Base-by-base conservation (phyloP, 1,140 invertebrate species). In the Rhopalosiphum maidis region DNA sequence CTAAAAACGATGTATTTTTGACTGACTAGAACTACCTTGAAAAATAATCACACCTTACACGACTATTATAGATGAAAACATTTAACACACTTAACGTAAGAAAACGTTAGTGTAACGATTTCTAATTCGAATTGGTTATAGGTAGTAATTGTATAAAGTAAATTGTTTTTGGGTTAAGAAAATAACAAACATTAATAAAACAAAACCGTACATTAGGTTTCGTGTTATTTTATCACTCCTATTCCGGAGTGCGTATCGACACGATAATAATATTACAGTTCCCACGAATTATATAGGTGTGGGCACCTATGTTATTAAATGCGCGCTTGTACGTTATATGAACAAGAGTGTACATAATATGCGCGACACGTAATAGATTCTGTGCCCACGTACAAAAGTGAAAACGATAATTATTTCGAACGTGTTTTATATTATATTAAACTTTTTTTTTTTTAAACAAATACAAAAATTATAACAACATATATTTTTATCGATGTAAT, bases 261-360 rank as follows among this genome's bases (percentile, higher is more conserved):
- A 60, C 60, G 30, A 23, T 30, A 11, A 43, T 46, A 37, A 23
- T 37, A 37, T 89, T 54, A 89, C 11, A 37, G 37, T 89, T 89
- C n/a, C 35, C 6, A 89, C 35, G 23, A 51, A 41, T 88, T n/a
- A 51, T 88, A 48, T 51, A 88, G 46, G 37, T 85, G 85, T 46
- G 82, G 60, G 60, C 60, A 77, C 60, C 60, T 77, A n/a, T 77
- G 30, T 77, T 77, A 77, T 77, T 68, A 68, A 68, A n/a, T 77
- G 82, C 22, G 82, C 0, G 82, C 8, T 35, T 5, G 43, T 88
- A 48, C 30, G n/a, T n/a, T 48, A 87, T 21, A 88, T n/a, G 15
- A 30, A 48, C 18, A 88, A 48, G n/a, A 41, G 37, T 85, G 37
- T 85, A 22, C 15, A 88, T 88, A 54, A 88, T 35, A n/a, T n/a